These are phyloP conservation scores for Bubo blakistoni DNA, from an alignment of 2,113 vertebrate genomes.

Conservation along the genomic window DNA sequence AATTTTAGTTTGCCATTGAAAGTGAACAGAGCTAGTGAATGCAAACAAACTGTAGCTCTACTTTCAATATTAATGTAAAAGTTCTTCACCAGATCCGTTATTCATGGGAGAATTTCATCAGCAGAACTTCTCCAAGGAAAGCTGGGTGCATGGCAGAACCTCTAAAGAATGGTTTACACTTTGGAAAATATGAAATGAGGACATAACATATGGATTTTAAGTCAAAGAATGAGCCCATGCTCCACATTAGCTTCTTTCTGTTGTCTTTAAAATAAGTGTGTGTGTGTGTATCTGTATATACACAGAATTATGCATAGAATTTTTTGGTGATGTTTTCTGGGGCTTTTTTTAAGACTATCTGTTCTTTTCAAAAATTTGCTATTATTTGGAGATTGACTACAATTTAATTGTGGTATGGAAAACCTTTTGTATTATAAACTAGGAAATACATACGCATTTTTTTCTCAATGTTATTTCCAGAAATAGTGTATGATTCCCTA, in stretches of 20 bases:
- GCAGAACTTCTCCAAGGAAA: not conserved
- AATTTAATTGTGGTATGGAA: not conserved
- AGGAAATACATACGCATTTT: not conserved
- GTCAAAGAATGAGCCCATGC: not conserved
- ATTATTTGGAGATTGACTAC: not conserved
- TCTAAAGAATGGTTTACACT: not conserved
- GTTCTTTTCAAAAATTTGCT: not conserved
- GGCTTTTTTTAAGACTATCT: not conserved
- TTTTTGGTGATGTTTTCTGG: not conserved
- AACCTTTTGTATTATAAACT: not conserved
- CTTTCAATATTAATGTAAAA: not conserved
- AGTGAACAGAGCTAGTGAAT: not conserved
- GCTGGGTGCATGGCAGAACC: not conserved
- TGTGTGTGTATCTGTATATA: fast-evolving
- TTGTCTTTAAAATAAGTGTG: not conserved
- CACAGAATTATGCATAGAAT: not conserved
- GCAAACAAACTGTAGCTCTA: not conserved
- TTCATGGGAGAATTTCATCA: not conserved
- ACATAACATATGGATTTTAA: not conserved
- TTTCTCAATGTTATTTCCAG: not conserved
- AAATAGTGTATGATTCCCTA: not conserved
- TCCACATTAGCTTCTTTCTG: not conserved
- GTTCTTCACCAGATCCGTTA: not conserved
- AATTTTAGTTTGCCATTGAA: not conserved
- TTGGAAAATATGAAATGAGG: not conserved